Base-by-base conservation (phyloP, 2,113 vertebrate genomes). In the Scomber colias region DNA sequence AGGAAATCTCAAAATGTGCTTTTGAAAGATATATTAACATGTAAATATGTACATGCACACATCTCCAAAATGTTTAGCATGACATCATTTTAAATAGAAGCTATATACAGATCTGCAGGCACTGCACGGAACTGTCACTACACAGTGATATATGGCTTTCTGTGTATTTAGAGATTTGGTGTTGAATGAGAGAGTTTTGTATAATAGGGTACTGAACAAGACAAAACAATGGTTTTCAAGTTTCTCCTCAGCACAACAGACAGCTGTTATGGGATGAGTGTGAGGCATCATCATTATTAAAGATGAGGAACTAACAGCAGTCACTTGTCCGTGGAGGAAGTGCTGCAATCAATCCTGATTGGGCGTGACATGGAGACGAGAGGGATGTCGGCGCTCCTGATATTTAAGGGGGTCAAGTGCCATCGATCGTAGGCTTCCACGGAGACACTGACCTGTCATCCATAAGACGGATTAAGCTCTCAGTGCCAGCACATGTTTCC, bases 241-340 rank as follows among this genome's bases (percentile, higher is more conserved):
- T 30, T 44, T 12, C 60, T 56, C 17, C 53, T 68, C 31, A 90
- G 92, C 94, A 94, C 95, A 95, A 95, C 95, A 95, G 95, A 93
- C 69, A 77, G 94, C 94, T 95, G 95, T 93, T 95, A 94, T 93
- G 92, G 92, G 94, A 78, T 84, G 64, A 83, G 85, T 77, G 54
- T 63, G 73, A 61, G 30, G 63, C 64, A 83, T 84, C 89, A 93
- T 88, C 91, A 94, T 92, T 92, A 93, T 94, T 93, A 94, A 94
- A 90, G 75, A 90, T 81, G 89, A 94, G 93, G 85, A 91, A 86
- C 79, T 83, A 70, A 78, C 50, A 15, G 71, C 72, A 85, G 62
- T 81, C 77, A 82, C 85, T 81, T 74, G 86, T 77, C 80, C 60
- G 44, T 31, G 60, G 69, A 85, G 62, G 74, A 66, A 76, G 61